Evolutionary conservation across 2,797 vertebrate genomes (phyloP), one percentile per base, ranked within the genome.

Genomic region (Microctenopoma lineatum): DNA sequence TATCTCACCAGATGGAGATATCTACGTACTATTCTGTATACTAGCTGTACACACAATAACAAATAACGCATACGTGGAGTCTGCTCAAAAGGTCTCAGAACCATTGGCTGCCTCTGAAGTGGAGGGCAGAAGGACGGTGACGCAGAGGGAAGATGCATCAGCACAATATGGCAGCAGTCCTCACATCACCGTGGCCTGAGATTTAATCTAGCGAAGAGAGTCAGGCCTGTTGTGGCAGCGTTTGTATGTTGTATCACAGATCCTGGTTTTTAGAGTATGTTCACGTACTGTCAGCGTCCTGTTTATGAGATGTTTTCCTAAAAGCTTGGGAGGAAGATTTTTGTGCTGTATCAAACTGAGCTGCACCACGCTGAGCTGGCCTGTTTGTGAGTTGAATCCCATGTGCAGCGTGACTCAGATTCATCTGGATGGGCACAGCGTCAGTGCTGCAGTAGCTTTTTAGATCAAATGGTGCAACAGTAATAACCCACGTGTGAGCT

Each of bases 101-200:
- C 36, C 45, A 45, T 67, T 75, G 78, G 78, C 77, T 69, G 77
- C 59, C 56, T 73, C 56, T 66, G 82, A 75, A 41, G 60, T 79
- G 65, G 54, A 79, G 67, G 77, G 81, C 84, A 88, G 81, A 86
- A 63, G 81, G 77, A 81, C 63, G 15, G 78, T 87, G 86, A 88
- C 77, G 85, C 86, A 87, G 77, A 75, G 72, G 65, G 61, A 81
- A 62, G 78, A 84, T 77, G 84, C 84, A 87, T 86, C 85, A 85
- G 80, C 75, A 63, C 81, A 87, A 86, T 80, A 85, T 87, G 90
- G 87, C 73, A 44, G 64, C 70, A 29, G 82, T 81, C 60, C 53
- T 86, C 75, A 50, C 85, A 84, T 65, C 75, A 46, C 68, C 45
- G 66, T 53, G 41, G 76, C 66, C 66, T 34, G 15, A 81, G 72